Base-by-base conservation (phyloP, 2,888 invertebrate species). In the Caradrina kadenii region DNA sequence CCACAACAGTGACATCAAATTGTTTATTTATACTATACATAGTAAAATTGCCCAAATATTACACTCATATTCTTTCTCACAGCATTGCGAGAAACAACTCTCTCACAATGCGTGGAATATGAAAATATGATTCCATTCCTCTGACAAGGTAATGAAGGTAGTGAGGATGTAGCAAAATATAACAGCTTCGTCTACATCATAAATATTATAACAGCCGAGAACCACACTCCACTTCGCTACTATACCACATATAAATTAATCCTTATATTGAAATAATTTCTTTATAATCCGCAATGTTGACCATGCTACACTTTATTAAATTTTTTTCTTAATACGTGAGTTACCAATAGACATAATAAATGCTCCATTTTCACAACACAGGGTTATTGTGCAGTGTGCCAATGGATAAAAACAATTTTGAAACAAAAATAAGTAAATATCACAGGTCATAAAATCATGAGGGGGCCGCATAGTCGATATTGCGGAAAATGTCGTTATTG, bases 211-310 rank as follows among this genome's bases (percentile, higher is more conserved):
- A 67, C 79, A 79, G 61, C 69, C 67, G 72, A 73, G 68, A 81
- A 82, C 79, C 82, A 79, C 71, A 84, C 82, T 73, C 73, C 81
- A 76, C 61, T 71, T 72, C 55, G 56, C 76, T 59, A 76, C 70
- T 70, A 79, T 59, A 73, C 62, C 62, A 76, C 76, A 69, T 80
- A 86, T 84, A 69, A 86, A 79, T 81, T 83, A 85, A 78, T 69
- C 53, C 83, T 85, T 84, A 85, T 54, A 79, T 68, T 83, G 85
- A 81, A 84, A 83, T 61, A 83, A 81, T 77, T 83, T 83, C 63
- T 77, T 80, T 68, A 54, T 49, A 58, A 54, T 83, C 85, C 85
- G 84, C 84, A 83, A 84, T 74, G 69, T 83, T 67, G 84, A 83
- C 85, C 67, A 84, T 80, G 85, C 71, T 66, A 71, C 73, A 71